phyloP scores from a whole-genome alignment of 2,797 vertebrate species.

The Microchirus variegatus region DNA sequence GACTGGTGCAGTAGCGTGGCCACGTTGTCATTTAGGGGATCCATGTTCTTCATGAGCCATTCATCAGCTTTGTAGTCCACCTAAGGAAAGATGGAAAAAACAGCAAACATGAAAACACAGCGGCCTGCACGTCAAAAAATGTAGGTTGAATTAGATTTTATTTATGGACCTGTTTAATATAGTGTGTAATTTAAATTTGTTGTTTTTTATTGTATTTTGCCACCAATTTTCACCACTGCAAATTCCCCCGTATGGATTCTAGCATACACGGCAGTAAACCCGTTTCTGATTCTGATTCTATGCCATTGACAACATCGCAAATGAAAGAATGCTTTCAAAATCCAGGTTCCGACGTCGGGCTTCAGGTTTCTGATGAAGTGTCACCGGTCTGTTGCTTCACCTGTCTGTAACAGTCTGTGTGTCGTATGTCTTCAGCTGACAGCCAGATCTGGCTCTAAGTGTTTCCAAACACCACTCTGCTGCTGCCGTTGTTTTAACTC shows the following conservation, averaged over 20 bases:
- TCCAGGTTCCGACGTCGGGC: background rate
- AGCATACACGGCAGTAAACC: too few relatives aligned
- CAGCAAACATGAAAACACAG: background rate
- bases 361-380: slow-evolving; percentile 17
- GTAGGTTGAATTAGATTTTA: too few relatives aligned
- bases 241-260: too few relatives aligned
- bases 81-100: slow-evolving; percentile 64
- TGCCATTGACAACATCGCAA: too few relatives aligned
- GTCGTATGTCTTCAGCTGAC: slow-evolving; percentile 7
- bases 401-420: slow-evolving; percentile 12
- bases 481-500: slow-evolving; percentile 4
- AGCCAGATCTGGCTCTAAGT: background rate
- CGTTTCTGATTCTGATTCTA: too few relatives aligned
- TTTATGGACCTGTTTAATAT: too few relatives aligned
- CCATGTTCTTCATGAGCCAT: slow-evolving; percentile 99
- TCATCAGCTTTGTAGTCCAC: slow-evolving; percentile 98
- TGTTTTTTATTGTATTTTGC: too few relatives aligned
- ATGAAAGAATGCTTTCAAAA: slow-evolving; percentile 15
- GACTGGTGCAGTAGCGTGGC: slow-evolving; percentile 96
- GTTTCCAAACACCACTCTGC: slow-evolving; percentile 18
- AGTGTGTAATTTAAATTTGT: too few relatives aligned
- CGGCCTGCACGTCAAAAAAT: background rate
- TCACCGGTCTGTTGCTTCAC: slow-evolving; percentile 29
- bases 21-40: slow-evolving; percentile 95
- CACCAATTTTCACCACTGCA: too few relatives aligned